Percentiles rank a stretch among this genome's conserved stretches.
phyloP scores from a whole-genome alignment of 2,888 invertebrate species.

The Acrobasis consociella region DNA sequence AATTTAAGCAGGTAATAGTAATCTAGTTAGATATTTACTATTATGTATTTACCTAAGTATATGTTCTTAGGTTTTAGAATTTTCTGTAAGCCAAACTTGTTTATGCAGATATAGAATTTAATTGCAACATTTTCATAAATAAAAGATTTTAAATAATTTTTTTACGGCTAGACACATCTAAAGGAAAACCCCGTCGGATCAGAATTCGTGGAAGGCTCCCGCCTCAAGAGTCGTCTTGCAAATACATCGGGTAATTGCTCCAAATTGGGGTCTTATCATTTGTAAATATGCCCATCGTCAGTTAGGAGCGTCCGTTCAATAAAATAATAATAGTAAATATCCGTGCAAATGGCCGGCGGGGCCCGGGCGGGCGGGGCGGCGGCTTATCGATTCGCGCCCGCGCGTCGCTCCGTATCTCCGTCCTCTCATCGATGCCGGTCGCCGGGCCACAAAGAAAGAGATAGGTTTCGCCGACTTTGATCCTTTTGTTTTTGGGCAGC shows the following conservation, averaged over 20 bases:
- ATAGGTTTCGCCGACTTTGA: constrained; percentile 83
- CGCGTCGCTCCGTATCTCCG: constrained; percentile 80
- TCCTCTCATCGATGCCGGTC: constrained; percentile 81
- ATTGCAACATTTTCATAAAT: too few species aligned
- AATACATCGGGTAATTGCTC: constrained; percentile 45
- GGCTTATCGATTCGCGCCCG: constrained; percentile 78
- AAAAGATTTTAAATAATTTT: too few species aligned
- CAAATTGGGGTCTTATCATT: constrained; percentile 60
- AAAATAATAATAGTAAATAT: constrained; percentile 83
- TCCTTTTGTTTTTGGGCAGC: constrained; percentile 83
- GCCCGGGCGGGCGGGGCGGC: constrained; percentile 48
- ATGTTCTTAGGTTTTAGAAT: too few species aligned
- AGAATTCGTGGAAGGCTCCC: constrained; percentile 3
- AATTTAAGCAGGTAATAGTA: too few species aligned
- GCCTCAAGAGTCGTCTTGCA: constrained; percentile 7
- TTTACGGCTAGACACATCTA: too few species aligned
- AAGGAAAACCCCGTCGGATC: constrained; percentile 1
- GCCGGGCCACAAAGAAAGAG: constrained; percentile 82
- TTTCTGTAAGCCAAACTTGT: too few species aligned
- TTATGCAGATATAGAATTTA: too few species aligned
- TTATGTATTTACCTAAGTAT: too few species aligned
- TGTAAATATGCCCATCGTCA: constrained; percentile 75
- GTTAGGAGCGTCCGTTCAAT: constrained; percentile 78
- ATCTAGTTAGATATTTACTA: too few species aligned
- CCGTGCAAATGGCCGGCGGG: constrained; percentile 81